Conservation (phyloP, 2,888 invertebrate species). For the Pycnomerus fuliginosus region DNA sequence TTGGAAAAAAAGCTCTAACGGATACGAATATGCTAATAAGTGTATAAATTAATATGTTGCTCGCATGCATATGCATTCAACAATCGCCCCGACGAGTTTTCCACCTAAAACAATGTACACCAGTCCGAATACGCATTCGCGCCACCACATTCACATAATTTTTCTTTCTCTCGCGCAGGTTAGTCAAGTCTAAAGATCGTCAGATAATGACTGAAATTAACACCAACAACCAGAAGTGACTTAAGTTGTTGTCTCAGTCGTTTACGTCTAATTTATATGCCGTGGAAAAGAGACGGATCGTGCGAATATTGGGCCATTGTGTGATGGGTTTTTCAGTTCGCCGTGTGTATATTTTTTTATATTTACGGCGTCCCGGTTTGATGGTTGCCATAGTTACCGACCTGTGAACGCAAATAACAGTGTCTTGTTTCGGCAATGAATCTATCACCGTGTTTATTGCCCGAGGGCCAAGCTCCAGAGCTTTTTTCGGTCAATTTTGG, state of each 20-base stretch:
- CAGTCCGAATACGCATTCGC: conserved; percentile 39
- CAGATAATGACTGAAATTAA: conserved; percentile 55
- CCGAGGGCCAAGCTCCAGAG: too few relatives aligned
- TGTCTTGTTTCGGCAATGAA: conserved; percentile 31
- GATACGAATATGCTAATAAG: conserved; percentile 56
- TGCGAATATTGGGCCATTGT: conserved; percentile 42
- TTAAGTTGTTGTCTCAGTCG: conserved; percentile 29
- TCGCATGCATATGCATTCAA: conserved; percentile 55
- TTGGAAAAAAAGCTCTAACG: conserved; percentile 53
- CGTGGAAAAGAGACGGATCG: conserved; percentile 24
- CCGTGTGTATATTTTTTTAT: conserved; percentile 42
- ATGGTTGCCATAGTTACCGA: conserved; percentile 49
- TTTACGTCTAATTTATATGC: conserved; percentile 28
- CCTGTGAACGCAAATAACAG: conserved; percentile 50
- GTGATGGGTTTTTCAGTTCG: conserved; percentile 39
- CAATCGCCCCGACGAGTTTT: conserved; percentile 37
- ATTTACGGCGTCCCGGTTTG: conserved; percentile 51
- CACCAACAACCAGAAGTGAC: conserved; percentile 47
- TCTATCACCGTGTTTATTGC: too few relatives aligned
- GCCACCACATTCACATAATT: conserved; percentile 51
- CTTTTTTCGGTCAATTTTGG: too few relatives aligned
- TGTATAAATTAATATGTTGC: conserved; percentile 56
- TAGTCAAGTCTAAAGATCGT: conserved; percentile 56
- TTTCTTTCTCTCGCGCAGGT: conserved; percentile 55
- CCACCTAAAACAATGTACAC: conserved; percentile 45